Evolutionary conservation across 2,113 vertebrate genomes (phyloP).

Genomic region (Peromyscus leucopus): DNA sequence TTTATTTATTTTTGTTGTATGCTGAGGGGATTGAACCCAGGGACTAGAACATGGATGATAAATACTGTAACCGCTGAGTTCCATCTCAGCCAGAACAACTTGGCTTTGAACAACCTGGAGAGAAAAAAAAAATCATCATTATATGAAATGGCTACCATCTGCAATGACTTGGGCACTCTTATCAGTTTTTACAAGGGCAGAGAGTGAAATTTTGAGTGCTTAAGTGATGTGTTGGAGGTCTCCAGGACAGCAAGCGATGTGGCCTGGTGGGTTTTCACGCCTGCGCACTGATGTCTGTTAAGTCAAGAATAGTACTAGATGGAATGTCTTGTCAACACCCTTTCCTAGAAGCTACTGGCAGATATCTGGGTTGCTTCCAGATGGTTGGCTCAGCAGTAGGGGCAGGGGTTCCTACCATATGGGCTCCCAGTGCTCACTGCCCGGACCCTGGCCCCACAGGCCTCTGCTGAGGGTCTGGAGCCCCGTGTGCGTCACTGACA

Average conservation of each 20-base stretch:
- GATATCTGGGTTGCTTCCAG: conserved; percentile 4
- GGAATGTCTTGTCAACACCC: conserved; percentile 26
- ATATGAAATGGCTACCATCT: not conserved
- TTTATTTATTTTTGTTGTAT: not conserved
- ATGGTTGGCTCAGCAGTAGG: not conserved
- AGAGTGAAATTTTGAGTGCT: not conserved
- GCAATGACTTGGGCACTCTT: not conserved
- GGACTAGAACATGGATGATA: not conserved
- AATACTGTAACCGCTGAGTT: not conserved
- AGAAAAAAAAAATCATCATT: not conserved
- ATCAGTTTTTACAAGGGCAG: not conserved
- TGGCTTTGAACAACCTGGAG: not conserved
- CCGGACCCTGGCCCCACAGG: not conserved
- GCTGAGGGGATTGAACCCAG: not conserved
- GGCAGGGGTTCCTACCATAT: not conserved
- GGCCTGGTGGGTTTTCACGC: not conserved
- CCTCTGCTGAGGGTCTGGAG: not conserved
- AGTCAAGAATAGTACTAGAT: conserved; percentile 2
- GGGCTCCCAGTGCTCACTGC: not conserved
- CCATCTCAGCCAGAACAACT: not conserved
- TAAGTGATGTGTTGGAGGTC: not conserved
- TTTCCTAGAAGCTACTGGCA: conserved; percentile 19
- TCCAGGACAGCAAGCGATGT: not conserved
- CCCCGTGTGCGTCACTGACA: not conserved
- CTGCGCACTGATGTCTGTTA: not conserved